These are phyloP conservation scores for Erpornis zantholeuca DNA, from an alignment of 2,113 vertebrate genomes.

Conservation along the genomic window DNA sequence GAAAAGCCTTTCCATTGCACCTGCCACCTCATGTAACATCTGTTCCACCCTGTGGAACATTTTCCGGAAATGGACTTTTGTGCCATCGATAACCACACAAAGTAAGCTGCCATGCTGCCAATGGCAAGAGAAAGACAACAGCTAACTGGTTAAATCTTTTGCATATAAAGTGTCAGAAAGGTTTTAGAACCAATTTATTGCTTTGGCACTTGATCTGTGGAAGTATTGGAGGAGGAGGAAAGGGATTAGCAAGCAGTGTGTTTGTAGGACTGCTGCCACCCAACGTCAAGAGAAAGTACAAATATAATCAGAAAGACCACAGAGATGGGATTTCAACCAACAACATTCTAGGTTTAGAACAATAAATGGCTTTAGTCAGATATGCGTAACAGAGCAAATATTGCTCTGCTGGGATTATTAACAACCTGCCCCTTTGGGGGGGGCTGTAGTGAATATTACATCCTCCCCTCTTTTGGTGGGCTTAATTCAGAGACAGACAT, in stretches of 20 bases:
- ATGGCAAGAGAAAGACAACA: background rate
- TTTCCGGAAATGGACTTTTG: background rate
- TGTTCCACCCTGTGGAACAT: no score
- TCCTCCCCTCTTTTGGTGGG: background rate
- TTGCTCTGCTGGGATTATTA: background rate
- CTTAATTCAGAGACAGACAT: background rate
- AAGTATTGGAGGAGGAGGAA: background rate
- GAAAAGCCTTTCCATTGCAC: background rate
- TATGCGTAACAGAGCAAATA: conserved; percentile 37
- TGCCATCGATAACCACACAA: background rate
- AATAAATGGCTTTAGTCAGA: conserved; percentile 62
- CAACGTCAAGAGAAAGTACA: conserved; percentile 58
- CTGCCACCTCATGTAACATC: background rate
- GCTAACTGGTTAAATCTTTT: background rate
- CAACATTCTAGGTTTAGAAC: conserved; percentile 62
- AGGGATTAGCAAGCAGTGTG: conserved; percentile 32
- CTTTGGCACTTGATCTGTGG: conserved; percentile 47
- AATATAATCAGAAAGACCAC: conserved; percentile 62
- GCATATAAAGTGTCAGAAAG: conserved; percentile 22
- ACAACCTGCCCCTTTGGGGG: background rate
- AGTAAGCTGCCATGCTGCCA: background rate
- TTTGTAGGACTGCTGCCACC: conserved; percentile 67
- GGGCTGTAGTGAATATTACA: background rate
- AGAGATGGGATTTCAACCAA: conserved; percentile 63
- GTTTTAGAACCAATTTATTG: background rate